Conservation (phyloP, 2,888 invertebrate species). For the Fabriciana adippe region DNA sequence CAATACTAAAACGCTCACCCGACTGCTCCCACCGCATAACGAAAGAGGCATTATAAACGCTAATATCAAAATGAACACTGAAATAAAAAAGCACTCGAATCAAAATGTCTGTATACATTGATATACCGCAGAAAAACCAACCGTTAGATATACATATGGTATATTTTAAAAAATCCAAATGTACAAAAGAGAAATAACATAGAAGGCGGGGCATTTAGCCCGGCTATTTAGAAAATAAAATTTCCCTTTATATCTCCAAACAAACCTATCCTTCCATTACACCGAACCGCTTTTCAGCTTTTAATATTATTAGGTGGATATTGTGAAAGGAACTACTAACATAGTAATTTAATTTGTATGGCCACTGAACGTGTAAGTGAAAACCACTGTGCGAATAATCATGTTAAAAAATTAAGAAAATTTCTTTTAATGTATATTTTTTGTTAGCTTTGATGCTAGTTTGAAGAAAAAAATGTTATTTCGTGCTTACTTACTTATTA, state of each 20-base stretch:
- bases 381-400: slow-evolving; percentile 21
- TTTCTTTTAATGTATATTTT: not conserved
- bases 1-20: slow-evolving; percentile 27
- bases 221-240: slow-evolving; percentile 47
- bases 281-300: slow-evolving; percentile 29
- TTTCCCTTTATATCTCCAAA: slow-evolving; percentile 42
- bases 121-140: slow-evolving; percentile 38
- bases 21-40: slow-evolving; percentile 20
- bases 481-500: not conserved
- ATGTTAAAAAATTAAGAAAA: slow-evolving; percentile 10
- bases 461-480: not conserved
- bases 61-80: slow-evolving; percentile 38
- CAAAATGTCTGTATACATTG: slow-evolving; percentile 33
- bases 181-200: slow-evolving; percentile 42
- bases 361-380: slow-evolving; percentile 17
- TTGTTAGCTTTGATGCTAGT: not conserved
- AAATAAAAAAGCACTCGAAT: slow-evolving; percentile 39
- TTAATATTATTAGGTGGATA: slow-evolving; percentile 42
- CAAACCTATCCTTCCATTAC: slow-evolving; percentile 40
- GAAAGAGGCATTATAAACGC: slow-evolving; percentile 37
- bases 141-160: slow-evolving; percentile 43
- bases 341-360: slow-evolving; percentile 41
- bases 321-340: slow-evolving; percentile 38
- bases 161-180: slow-evolving; percentile 42
- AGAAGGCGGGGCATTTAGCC: slow-evolving; percentile 42